These are phyloP conservation scores for Agrypnia vestita DNA, from an alignment of 1,140 invertebrate species.

Conservation along the genomic window DNA sequence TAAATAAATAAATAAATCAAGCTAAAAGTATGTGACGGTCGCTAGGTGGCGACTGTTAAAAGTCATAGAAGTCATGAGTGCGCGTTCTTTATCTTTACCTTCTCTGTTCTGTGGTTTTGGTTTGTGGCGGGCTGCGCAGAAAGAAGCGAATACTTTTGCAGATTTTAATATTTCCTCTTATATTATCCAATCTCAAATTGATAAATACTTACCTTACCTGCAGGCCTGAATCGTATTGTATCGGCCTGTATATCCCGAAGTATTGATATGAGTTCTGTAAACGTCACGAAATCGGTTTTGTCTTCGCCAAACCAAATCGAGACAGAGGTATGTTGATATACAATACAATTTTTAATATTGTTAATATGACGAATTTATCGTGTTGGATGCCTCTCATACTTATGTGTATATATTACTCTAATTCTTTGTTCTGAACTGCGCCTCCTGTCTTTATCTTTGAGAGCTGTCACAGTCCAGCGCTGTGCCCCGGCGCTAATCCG, in stretches of 20 bases:
- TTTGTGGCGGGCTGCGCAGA: no score
- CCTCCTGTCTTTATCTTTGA: background rate
- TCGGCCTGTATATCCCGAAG: background rate
- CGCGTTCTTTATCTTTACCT: no score
- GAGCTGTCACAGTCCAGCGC: background rate
- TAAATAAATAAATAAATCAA: no score
- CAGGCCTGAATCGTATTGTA: background rate
- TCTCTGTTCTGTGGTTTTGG: no score
- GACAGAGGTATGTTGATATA: constrained; percentile 25
- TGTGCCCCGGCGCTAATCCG: background rate
- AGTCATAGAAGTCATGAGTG: no score
- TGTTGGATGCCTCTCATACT: background rate
- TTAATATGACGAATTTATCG: background rate
- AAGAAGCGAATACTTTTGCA: no score
- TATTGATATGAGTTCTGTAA: constrained; percentile 45
- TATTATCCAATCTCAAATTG: no score
- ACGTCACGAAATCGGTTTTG: constrained; percentile 42
- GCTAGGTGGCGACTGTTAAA: no score
- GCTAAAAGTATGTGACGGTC: no score
- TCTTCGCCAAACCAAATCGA: constrained; percentile 47
- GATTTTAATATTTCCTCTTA: no score
- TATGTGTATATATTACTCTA: no score
- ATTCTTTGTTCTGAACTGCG: background rate
- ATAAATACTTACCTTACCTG: no score
- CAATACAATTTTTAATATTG: background rate